Percentiles rank a stretch among this genome's conserved stretches.
Conservation (phyloP, 1,140 invertebrate species). For the Copidosoma floridanum region DNA sequence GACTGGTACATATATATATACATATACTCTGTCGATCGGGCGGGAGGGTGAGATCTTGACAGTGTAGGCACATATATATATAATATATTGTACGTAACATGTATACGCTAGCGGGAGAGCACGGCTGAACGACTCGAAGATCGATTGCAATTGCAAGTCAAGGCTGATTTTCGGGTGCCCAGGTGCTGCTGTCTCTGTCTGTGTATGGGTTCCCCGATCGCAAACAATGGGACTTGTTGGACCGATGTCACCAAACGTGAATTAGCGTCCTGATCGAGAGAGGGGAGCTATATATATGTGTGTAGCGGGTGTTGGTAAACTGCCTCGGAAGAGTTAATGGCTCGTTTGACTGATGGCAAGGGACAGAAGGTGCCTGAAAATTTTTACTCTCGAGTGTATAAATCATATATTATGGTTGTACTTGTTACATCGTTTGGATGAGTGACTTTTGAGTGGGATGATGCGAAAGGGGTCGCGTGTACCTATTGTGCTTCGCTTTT, state of each 20-base stretch:
- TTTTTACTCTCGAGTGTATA: no score
- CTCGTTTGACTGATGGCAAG: background rate
- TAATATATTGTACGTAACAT: no score
- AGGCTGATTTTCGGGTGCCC: constrained; percentile 29
- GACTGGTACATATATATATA: no score
- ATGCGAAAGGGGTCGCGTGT: no score
- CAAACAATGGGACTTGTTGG: constrained; percentile 52
- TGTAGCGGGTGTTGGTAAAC: background rate
- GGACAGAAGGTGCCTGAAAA: constrained; percentile 18
- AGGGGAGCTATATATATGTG: constrained; percentile 7
- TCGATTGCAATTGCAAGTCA: constrained; percentile 21
- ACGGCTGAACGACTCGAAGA: constrained; percentile 6
- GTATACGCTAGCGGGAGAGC: no score
- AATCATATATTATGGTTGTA: no score
- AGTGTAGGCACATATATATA: no score
- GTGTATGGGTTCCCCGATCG: constrained; percentile 33
- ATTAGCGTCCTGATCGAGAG: constrained; percentile 44
- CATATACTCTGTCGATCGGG: no score
- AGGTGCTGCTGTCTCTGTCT: constrained; percentile 25
- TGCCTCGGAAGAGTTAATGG: constrained; percentile 12
- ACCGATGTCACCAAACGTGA: constrained; percentile 49
- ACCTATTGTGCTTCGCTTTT: no score
- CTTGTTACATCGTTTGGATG: no score
- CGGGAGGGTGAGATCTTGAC: no score
- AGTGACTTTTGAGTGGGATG: no score